Conservation (phyloP, 2,113 vertebrate genomes). For the Anoplopoma fimbria region DNA sequence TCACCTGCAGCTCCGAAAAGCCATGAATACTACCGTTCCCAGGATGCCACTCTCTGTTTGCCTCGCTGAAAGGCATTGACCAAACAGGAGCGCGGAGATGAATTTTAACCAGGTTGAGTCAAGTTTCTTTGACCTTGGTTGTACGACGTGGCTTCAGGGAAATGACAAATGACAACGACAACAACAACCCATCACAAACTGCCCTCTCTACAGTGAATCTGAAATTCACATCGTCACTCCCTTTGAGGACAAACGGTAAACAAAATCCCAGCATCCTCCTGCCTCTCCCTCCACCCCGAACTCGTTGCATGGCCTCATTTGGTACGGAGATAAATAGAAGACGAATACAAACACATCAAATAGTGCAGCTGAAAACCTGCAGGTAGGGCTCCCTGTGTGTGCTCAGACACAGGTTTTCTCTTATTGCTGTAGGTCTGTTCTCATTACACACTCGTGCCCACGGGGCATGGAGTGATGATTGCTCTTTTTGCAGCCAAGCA, state of each 20-base stretch:
- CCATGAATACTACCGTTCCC: constrained; percentile 35
- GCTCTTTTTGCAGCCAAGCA: constrained; percentile 56
- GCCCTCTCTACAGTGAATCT: constrained; percentile 19
- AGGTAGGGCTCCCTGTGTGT: constrained; percentile 34
- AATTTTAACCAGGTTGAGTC: constrained; percentile 56
- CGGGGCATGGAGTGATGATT: constrained; percentile 67
- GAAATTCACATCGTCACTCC: constrained; percentile 50
- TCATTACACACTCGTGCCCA: constrained; percentile 74
- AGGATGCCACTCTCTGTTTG: constrained; percentile 45
- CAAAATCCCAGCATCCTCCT: constrained; percentile 29
- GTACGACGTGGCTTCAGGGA: constrained; percentile 12
- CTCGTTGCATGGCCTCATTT: constrained; percentile 63
- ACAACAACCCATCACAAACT: constrained; percentile 9
- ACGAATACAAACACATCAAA: constrained; percentile 41
- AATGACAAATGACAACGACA: constrained; percentile 46
- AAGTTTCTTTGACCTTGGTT: constrained; percentile 51
- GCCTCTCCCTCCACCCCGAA: constrained; percentile 6
- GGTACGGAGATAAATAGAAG: constrained; percentile 47
- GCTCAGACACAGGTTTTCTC: constrained; percentile 48
- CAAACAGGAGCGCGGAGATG: constrained; percentile 36
- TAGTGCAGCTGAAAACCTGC: constrained; percentile 29
- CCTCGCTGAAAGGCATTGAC: constrained; percentile 47
- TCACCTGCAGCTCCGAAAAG: constrained; percentile 39
- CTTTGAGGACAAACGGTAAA: constrained; percentile 48
- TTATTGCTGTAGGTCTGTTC: constrained; percentile 73